Evolutionary conservation across 2,888 invertebrate genomes (phyloP), one percentile per base, ranked within the genome.

Genomic region (Spicauda simplicius): DNA sequence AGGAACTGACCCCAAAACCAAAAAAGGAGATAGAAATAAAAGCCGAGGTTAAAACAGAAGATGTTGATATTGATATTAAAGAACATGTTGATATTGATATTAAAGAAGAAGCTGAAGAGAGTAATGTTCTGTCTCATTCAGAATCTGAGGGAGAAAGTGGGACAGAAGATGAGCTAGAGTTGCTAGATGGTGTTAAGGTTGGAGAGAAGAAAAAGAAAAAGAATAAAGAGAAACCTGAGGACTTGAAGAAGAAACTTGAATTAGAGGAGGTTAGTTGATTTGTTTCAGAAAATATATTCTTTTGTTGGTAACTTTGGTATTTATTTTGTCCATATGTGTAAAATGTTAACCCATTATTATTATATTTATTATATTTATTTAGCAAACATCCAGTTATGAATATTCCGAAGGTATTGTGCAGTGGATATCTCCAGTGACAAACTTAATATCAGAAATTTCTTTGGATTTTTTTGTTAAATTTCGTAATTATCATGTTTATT

Each of bases 211-310:
- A 83, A 77, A 91, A 80, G 75, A 87, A 80, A 79, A 91, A 80
- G 76, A 88, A 81, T 73, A 94, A 87, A 81, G 85, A 80, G 66
- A 90, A 80, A 78, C 84, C 84, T 61, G 93, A 83, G 73, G 94
- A 84, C 78, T 90, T 89, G 80, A 94, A 91, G 73, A 93, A 89
- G 73, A 93, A 92, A 81, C 83, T 93, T 71, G 87, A 87, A 70
- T 61, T 84, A 0, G 90, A 91, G 77, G 90, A 93, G 83, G 93
- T 91, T 14, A 53, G 37, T 61, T 18, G 19, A 2, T 18, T 19
- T 25, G 50, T 48, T 25, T 25, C 5, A 25, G 25, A 25, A 25
- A 25, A 25, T 25, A 25, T 25, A 25, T 25, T 25, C 3, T 25
- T 25, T 25, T 25, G 25, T 25, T 25, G 5, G 2, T 5, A 25